A percentile compares a stretch with the other conserved stretches of the same genome.
Conservation (phyloP, 2,888 invertebrate species). For the Anagyrus pseudococci region DNA sequence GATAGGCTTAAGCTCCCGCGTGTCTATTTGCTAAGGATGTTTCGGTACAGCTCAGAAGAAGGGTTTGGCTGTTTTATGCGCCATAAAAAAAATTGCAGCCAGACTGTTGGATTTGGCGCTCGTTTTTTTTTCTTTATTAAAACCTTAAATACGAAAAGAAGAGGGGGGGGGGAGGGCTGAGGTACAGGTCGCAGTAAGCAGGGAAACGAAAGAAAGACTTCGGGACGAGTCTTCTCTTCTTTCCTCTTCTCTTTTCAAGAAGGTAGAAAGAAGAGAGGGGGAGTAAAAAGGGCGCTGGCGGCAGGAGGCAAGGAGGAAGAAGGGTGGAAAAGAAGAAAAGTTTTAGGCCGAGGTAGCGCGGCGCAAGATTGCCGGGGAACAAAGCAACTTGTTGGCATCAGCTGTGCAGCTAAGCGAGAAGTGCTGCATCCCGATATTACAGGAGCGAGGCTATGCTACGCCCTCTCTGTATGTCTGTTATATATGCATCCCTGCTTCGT, state of each 20-base stretch:
- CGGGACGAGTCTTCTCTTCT: too few relatives aligned
- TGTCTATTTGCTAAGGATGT: too few relatives aligned
- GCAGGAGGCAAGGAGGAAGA: neutral
- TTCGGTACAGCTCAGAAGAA: too few relatives aligned
- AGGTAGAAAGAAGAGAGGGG: neutral
- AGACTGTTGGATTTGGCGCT: neutral
- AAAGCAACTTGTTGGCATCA: conserved; percentile 40
- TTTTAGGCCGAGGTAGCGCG: conserved; percentile 21
- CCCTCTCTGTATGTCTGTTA: neutral
- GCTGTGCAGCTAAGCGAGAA: conserved; percentile 33
- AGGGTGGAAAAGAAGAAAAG: conserved; percentile 10
- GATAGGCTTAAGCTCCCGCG: too few relatives aligned
- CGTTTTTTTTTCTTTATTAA: conserved; percentile 30
- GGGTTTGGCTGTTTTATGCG: conserved; percentile 24
- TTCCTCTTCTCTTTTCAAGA: neutral
- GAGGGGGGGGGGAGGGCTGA: neutral
- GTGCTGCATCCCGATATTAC: conserved; percentile 37
- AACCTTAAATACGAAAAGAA: conserved; percentile 25
- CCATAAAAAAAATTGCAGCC: conserved; percentile 13
- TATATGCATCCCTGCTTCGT: neutral
- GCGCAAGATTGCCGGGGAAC: conserved; percentile 30
- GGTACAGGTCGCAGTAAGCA: neutral
- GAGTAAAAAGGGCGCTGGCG: neutral
- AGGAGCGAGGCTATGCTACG: conserved; percentile 16
- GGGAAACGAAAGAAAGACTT: neutral